phyloP scores from a whole-genome alignment of 2,888 invertebrate genomes.

The Nomada lathburiana region DNA sequence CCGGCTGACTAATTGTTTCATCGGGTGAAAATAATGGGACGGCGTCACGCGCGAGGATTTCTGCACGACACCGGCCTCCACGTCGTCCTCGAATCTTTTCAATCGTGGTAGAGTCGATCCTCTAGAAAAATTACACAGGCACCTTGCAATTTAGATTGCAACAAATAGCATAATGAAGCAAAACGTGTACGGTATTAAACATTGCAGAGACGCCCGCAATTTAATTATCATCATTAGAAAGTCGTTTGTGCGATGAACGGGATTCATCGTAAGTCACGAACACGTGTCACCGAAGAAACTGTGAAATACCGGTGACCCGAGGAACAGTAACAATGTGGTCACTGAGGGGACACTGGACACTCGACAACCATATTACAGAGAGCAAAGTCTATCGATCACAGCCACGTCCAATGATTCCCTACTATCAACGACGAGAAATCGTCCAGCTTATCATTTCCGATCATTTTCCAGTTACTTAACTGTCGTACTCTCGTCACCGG shows the following conservation, averaged over 20 bases:
- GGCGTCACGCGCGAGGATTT: constrained; percentile 72
- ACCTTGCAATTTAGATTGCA: no score
- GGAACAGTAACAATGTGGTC: not conserved
- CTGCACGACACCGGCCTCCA: constrained; percentile 35
- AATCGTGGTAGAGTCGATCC: not conserved
- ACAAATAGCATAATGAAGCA: no score
- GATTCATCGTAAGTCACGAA: not conserved
- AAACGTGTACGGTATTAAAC: no score
- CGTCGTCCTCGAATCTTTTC: not conserved
- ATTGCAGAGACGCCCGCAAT: not conserved
- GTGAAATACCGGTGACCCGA: not conserved
- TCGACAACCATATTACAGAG: not conserved
- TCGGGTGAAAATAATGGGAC: constrained; percentile 75
- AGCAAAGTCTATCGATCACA: constrained; percentile 8
- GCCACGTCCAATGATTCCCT: constrained; percentile 1
- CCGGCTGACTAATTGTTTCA: constrained; percentile 77
- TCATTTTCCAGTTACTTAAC: constrained; percentile 20
- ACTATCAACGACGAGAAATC: constrained; percentile 12
- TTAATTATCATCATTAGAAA: not conserved
- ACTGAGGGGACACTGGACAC: no score
- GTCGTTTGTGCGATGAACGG: not conserved
- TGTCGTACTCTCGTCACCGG: constrained; percentile 47
- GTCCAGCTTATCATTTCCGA: constrained; percentile 40
- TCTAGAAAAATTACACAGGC: no score
- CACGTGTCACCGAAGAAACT: not conserved